These are phyloP conservation scores for Melinopterus prodromus DNA, from an alignment of 2,888 invertebrate genomes.

Conservation along the genomic window DNA sequence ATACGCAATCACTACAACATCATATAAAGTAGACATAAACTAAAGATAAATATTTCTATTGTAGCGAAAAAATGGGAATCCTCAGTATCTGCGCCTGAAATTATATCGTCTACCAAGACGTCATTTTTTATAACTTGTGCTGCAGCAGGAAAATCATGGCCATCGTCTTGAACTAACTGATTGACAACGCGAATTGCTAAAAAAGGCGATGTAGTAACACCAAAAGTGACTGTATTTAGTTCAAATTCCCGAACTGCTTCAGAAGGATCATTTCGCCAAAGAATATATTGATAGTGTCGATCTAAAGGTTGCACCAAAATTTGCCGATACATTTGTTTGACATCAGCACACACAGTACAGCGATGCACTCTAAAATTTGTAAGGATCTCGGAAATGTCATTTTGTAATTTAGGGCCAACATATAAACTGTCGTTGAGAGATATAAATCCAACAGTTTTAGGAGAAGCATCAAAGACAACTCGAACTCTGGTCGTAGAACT, in stretches of 20 bases:
- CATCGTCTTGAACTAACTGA: neutral
- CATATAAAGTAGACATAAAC: too few species aligned
- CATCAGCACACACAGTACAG: neutral
- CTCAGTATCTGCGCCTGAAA: neutral
- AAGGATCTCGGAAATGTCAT: neutral
- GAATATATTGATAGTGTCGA: slow-evolving; percentile 8
- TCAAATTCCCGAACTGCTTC: neutral
- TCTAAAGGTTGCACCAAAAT: neutral
- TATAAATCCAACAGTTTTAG: neutral
- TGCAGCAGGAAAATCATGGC: neutral
- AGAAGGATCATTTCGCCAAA: neutral
- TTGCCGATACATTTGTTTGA: neutral
- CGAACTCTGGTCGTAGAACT: slow-evolving; percentile 9
- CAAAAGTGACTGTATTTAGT: slow-evolving; percentile 9
- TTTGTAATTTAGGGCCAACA: slow-evolving; percentile 8
- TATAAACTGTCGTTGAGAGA: slow-evolving; percentile 5
- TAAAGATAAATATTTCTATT: too few species aligned
- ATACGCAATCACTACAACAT: too few species aligned
- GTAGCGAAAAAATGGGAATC: too few species aligned
- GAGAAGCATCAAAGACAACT: slow-evolving; percentile 13
- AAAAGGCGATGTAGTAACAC: slow-evolving; percentile 8
- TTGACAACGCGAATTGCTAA: slow-evolving; percentile 7
- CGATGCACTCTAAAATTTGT: neutral
- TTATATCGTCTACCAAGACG: slow-evolving; percentile 8
- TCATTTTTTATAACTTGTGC: slow-evolving; percentile 4